These are phyloP conservation scores for Lasaia peninsularis DNA, from an alignment of 1,140 invertebrate species.

Conservation along the genomic window DNA sequence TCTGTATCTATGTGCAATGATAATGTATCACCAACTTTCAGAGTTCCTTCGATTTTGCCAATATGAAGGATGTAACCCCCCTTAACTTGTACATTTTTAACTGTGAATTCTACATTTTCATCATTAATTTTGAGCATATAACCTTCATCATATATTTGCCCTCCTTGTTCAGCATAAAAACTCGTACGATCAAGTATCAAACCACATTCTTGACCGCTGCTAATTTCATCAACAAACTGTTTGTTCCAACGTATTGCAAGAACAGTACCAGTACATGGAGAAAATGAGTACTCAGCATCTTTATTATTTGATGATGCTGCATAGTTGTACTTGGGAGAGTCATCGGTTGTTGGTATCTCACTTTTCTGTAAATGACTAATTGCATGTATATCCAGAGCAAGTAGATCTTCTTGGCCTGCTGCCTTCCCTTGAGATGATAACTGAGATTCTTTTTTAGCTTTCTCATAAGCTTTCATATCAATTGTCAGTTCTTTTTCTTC, in stretches of 20 bases:
- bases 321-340: conserved; percentile 96
- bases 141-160: conserved; percentile 98
- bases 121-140: conserved; percentile 93
- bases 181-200: conserved; percentile 94
- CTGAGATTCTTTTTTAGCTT: conserved; percentile 94
- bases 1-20: conserved; percentile 89
- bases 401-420: conserved; percentile 86
- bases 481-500: conserved; percentile 95
- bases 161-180: conserved; percentile 99
- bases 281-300: conserved; percentile 85
- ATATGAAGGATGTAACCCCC: conserved; percentile 97
- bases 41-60: conserved; percentile 89
- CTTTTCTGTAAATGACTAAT: conserved; percentile 93
- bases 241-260: conserved; percentile 87
- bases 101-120: conserved; percentile 93
- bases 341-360: conserved; percentile 90
- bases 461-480: conserved; percentile 94
- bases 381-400: conserved; percentile 96
- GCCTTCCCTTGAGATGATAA: conserved; percentile 91
- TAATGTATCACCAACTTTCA: conserved; percentile 93
- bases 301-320: conserved; percentile 79
- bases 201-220: conserved; percentile 92
- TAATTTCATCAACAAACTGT: conserved; percentile 91
- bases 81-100: conserved; percentile 97
- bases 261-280: conserved; percentile 81